A percentile compares a stretch with the other conserved stretches of the same genome.
Evolutionary conservation across 2,888 invertebrate species (phyloP).

Genomic region (Lydus trimaculatus): DNA sequence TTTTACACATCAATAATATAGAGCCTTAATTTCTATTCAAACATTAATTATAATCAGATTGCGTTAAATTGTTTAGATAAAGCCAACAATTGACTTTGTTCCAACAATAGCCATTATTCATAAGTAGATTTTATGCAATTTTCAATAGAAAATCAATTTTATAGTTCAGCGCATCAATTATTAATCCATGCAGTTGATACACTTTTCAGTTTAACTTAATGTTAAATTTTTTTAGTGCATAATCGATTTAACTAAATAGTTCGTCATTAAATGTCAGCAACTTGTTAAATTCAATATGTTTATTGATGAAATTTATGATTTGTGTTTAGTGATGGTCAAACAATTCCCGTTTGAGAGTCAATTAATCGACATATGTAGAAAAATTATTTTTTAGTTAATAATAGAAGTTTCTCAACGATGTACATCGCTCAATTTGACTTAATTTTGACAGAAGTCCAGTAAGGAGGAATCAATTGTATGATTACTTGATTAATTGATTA

Average conservation of each 20-base stretch:
- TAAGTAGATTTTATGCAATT: slow-evolving; percentile 10
- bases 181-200: neutral
- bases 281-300: neutral
- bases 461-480: no score
- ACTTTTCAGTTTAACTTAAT: neutral
- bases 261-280: neutral
- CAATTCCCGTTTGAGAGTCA: neutral
- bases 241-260: neutral
- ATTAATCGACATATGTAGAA: neutral
- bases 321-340: neutral
- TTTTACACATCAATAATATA: neutral
- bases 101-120: slow-evolving; percentile 8
- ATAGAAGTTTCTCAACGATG: no score
- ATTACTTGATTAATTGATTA: no score
- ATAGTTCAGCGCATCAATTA: neutral
- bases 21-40: neutral
- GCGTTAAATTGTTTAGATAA: slow-evolving; percentile 9
- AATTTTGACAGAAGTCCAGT: no score
- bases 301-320: no score
- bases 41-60: neutral
- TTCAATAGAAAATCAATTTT: slow-evolving; percentile 7
- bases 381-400: no score
- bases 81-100: slow-evolving; percentile 4
- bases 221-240: neutral
- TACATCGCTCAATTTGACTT: no score